Conservation (phyloP, 1,140 invertebrate species). For the Amyelois transitella region DNA sequence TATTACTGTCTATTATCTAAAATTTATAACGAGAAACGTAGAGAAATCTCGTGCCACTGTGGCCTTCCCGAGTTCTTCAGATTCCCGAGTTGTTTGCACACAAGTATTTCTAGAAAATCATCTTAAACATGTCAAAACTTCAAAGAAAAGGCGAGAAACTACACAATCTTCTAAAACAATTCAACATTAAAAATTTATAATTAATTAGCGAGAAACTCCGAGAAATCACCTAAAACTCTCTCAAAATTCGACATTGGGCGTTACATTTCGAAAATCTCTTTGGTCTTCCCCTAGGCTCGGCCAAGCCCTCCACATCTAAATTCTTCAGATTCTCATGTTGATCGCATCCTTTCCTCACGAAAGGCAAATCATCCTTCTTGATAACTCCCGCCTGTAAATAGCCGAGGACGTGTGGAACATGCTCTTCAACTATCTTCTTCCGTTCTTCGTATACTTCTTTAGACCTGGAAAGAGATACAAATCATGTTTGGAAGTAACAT, state of each 20-base stretch:
- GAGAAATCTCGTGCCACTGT: too few species aligned
- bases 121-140: too few species aligned
- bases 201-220: background rate
- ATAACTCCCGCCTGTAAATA: conserved; percentile 45
- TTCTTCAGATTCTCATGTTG: background rate
- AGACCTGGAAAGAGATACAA: conserved; percentile 23
- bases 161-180: too few species aligned
- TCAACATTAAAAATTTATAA: background rate
- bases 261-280: conserved; percentile 38
- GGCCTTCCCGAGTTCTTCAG: too few species aligned
- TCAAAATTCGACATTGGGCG: conserved; percentile 36
- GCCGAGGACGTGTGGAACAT: conserved; percentile 39
- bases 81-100: too few species aligned
- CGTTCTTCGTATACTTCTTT: conserved; percentile 42
- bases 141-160: too few species aligned
- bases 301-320: conserved; percentile 16
- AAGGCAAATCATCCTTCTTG: conserved; percentile 17
- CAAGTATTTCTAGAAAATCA: too few species aligned
- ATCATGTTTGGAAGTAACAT: too few species aligned
- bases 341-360: conserved; percentile 7
- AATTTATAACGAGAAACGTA: too few species aligned
- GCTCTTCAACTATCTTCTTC: conserved; percentile 38
- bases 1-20: too few species aligned
- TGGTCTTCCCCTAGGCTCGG: background rate
- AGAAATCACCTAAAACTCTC: conserved; percentile 28